Conservation (phyloP, 2,113 vertebrate genomes). For the Saimiri boliviensis region DNA sequence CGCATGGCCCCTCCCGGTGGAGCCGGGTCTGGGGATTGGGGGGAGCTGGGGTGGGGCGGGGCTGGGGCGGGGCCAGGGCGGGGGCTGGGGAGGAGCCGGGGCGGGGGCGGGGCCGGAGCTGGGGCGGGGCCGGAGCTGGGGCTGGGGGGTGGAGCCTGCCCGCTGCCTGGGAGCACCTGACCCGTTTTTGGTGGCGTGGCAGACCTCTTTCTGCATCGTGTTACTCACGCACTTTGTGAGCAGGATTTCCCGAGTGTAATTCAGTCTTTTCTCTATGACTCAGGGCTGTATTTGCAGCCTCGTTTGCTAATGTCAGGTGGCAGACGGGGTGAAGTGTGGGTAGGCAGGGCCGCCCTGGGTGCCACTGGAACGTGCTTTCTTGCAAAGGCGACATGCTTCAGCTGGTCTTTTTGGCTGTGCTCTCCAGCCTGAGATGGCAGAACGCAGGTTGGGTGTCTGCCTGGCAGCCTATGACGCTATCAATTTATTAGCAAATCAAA, state of each 20-base stretch:
- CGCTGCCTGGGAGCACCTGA: background rate
- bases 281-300: background rate
- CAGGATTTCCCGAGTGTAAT: background rate
- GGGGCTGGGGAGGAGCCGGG: too few relatives aligned
- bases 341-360: background rate
- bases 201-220: background rate
- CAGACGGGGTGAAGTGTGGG: background rate
- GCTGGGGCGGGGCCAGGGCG: too few relatives aligned
- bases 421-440: background rate
- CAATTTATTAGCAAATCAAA: background rate
- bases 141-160: background rate
- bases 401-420: background rate
- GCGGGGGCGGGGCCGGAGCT: too few relatives aligned
- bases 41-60: too few relatives aligned
- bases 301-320: background rate
- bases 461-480: background rate
- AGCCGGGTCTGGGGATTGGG: background rate
- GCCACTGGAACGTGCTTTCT: background rate
- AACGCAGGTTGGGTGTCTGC: background rate
- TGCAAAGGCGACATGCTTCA: background rate
- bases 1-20: background rate
- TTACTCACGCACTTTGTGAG: background rate
- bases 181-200: background rate
- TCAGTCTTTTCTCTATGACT: conserved; percentile 7
- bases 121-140: too few relatives aligned